These are phyloP conservation scores for Panthera uncia DNA, from an alignment of 2,113 vertebrate species.

Conservation along the genomic window DNA sequence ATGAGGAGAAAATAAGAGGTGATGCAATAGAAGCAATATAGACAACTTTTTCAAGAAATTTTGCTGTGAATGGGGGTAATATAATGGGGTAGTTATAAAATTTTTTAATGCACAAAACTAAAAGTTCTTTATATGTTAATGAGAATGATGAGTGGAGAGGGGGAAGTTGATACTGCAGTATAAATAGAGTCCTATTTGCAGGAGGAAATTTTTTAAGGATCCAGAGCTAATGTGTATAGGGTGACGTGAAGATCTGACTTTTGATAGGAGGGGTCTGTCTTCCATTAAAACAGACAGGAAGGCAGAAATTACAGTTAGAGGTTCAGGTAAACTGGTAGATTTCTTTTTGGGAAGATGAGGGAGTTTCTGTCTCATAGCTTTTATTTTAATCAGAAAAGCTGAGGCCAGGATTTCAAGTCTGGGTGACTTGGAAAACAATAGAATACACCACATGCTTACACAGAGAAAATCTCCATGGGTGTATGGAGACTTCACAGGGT, in stretches of 20 bases:
- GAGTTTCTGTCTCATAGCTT: not conserved
- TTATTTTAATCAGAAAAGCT: slow-evolving; percentile 7
- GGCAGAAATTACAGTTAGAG: not conserved
- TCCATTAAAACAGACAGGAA: not conserved
- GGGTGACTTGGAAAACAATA: not conserved
- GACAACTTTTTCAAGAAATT: not conserved
- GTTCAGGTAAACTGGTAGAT: not conserved
- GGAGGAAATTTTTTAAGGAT: not conserved
- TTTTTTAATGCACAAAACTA: not conserved
- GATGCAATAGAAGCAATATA: not conserved
- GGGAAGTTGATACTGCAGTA: not conserved
- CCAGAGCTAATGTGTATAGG: not conserved
- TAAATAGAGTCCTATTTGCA: not conserved
- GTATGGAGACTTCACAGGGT: not conserved
- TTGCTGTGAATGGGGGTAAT: not conserved
- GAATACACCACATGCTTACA: not conserved
- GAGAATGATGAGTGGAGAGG: not conserved
- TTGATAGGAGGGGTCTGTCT: not conserved
- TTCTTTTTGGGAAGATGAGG: not conserved
- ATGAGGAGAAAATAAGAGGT: not conserved
- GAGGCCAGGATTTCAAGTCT: slow-evolving; percentile 22
- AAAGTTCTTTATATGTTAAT: not conserved
- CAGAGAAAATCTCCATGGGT: not conserved
- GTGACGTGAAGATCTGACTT: not conserved
- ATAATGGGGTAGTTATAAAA: not conserved